Evolutionary conservation across 2,888 invertebrate genomes (phyloP).

Genomic region (Globia sparganii): DNA sequence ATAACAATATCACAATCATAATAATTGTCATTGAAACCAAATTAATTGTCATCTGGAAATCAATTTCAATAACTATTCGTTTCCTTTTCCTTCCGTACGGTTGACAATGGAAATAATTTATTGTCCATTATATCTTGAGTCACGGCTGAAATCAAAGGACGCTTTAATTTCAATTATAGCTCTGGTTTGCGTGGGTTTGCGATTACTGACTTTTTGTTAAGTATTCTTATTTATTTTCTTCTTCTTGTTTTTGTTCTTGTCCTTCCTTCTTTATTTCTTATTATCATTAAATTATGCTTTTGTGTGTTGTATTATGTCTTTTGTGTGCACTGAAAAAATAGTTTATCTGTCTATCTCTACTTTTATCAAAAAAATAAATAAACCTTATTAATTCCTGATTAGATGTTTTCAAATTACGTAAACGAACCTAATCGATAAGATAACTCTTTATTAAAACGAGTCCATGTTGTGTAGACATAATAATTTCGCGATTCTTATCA

Average conservation of each 20-base stretch:
- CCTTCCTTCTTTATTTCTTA: not conserved
- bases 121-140: conserved; percentile 38
- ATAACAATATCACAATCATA: conserved; percentile 22
- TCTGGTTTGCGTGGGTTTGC: conserved; percentile 4
- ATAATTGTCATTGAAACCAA: conserved; percentile 42
- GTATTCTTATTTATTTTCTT: conserved; percentile 2
- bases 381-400: conserved; percentile 15
- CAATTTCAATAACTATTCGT: conserved; percentile 43
- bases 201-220: not conserved
- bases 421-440: conserved; percentile 32
- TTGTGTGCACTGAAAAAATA: not conserved
- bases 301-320: not conserved
- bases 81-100: conserved; percentile 51
- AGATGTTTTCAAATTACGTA: conserved; percentile 36
- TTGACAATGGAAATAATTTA: conserved; percentile 58
- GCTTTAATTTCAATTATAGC: conserved; percentile 35
- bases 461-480: conserved; percentile 40
- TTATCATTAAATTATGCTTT: not conserved
- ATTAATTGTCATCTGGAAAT: conserved; percentile 47
- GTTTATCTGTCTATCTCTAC: not conserved
- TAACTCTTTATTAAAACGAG: conserved; percentile 41
- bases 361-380: conserved; percentile 17
- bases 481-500: conserved; percentile 46
- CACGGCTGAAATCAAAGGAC: conserved; percentile 49
- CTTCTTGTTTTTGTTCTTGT: too few species aligned